These are phyloP conservation scores for Apamea anceps DNA, from an alignment of 2,888 invertebrate species.

Conservation along the genomic window DNA sequence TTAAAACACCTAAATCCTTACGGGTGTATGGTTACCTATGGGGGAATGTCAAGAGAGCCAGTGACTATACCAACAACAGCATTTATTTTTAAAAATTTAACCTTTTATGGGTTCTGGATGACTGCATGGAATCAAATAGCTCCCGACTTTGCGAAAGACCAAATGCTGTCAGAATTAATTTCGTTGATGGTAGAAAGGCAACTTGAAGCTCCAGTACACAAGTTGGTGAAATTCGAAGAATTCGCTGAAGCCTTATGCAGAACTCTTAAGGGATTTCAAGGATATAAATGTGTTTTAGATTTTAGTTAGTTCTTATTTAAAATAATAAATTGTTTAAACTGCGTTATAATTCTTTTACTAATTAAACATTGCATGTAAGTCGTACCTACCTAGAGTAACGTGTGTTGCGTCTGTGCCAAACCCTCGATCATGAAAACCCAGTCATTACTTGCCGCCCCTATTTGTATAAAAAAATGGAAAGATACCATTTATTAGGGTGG, in stretches of 20 bases:
- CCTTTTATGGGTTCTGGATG: slow-evolving; percentile 98
- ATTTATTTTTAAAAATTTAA: slow-evolving; percentile 97
- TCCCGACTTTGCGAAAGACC: slow-evolving; percentile 88
- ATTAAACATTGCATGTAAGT: background rate
- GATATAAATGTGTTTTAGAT: slow-evolving; percentile 94
- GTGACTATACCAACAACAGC: slow-evolving; percentile 93
- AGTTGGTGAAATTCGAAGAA: slow-evolving; percentile 93
- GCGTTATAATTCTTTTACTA: background rate
- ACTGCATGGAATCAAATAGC: slow-evolving; percentile 95
- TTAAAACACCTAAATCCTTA: slow-evolving; percentile 93
- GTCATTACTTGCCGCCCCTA: too few relatives aligned
- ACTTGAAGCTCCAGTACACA: slow-evolving; percentile 93
- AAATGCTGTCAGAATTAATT: slow-evolving; percentile 95
- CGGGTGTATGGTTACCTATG: slow-evolving; percentile 98
- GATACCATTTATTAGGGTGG: background rate
- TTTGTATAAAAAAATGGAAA: background rate
- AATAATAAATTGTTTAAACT: slow-evolving; percentile 11
- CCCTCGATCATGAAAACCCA: background rate
- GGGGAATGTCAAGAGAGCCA: slow-evolving; percentile 99
- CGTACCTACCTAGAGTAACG: background rate
- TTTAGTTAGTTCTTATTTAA: slow-evolving; percentile 76
- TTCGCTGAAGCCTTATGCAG: slow-evolving; percentile 94
- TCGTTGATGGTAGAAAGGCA: slow-evolving; percentile 93
- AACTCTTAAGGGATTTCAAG: slow-evolving; percentile 93
- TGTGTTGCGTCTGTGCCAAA: background rate